Base-by-base conservation (phyloP, 2,888 invertebrate species). In the Melanostoma scalare region DNA sequence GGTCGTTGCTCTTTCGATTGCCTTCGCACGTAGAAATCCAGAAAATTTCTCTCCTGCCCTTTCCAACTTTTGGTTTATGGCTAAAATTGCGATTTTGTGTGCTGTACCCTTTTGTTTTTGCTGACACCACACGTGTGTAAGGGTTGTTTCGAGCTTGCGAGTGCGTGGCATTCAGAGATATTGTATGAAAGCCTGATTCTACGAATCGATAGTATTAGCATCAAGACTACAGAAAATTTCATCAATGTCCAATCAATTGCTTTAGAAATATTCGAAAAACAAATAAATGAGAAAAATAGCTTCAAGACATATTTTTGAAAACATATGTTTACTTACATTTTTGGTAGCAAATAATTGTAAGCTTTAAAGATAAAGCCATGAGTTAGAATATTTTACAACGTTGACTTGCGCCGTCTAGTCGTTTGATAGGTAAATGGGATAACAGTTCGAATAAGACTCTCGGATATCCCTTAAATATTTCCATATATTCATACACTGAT, bases 351-450 rank as follows among this genome's bases (percentile, higher is more conserved):
- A 20, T 1, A 20, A 20, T 20, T 20, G 20, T 1, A 20, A 20
- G 20, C 1, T 20, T 20, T 20, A 20, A 20, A 20, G 20, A 20
- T 20, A 20, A 20, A 20, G 20, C 20, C 20, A 20, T 20, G 20
- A 20, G 20, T 20, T 20, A 20, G 1, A 1, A 20, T 20, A 20
- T 20, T 20, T 20, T 20, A 20, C 20, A 20, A 20, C 20, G 20
- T 20, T 20, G 20, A 20, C 1, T 20, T 20, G 20, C 20, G 1
- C 20, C 20, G 20, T 81, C 76, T 76, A 76, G 80, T 74, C 68
- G 68, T 69, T 65, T 63, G 77, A 69, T 58, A 58, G 77, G 73
- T 69, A 74, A 78, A 74, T 74, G 73, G 65, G 68, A 73, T 65
- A 65, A 69, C 78, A 82, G 73, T 74, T 78, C 20, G 1, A 20